Evolutionary conservation across 2,888 invertebrate genomes (phyloP).

Genomic region (Diogma glabrata): DNA sequence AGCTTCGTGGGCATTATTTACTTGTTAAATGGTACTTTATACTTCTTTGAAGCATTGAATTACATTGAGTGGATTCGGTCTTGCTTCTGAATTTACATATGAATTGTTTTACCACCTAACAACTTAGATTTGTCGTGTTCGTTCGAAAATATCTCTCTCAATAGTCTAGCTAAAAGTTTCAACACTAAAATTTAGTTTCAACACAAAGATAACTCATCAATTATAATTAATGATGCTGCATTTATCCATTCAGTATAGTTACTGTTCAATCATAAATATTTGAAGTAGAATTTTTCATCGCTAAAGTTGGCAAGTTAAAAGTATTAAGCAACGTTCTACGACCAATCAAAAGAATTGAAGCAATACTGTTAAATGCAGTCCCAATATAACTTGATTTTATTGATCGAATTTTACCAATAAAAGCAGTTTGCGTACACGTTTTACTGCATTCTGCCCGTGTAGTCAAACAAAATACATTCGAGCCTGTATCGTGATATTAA

Average conservation of each 20-base stretch:
- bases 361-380: constrained; percentile 14
- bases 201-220: no score
- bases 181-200: no score
- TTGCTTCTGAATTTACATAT: no score
- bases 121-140: no score
- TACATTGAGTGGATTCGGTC: no score
- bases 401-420: constrained; percentile 3
- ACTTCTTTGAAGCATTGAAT: no score
- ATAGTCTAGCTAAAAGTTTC: no score
- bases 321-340: constrained; percentile 13
- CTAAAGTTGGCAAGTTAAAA: constrained; percentile 20
- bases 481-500: constrained; percentile 9
- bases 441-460: constrained; percentile 11
- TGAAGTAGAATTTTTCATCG: neutral
- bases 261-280: neutral
- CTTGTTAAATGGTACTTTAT: no score
- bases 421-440: constrained; percentile 11
- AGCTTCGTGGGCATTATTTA: no score
- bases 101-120: no score
- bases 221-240: constrained; percentile 8
- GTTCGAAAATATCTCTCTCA: no score
- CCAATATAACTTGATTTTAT: neutral
- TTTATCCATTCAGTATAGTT: neutral
- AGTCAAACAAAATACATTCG: constrained; percentile 13
- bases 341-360: constrained; percentile 14